Base-by-base conservation (phyloP, 2,113 vertebrate species). In the Hippocampus mohnikei region DNA sequence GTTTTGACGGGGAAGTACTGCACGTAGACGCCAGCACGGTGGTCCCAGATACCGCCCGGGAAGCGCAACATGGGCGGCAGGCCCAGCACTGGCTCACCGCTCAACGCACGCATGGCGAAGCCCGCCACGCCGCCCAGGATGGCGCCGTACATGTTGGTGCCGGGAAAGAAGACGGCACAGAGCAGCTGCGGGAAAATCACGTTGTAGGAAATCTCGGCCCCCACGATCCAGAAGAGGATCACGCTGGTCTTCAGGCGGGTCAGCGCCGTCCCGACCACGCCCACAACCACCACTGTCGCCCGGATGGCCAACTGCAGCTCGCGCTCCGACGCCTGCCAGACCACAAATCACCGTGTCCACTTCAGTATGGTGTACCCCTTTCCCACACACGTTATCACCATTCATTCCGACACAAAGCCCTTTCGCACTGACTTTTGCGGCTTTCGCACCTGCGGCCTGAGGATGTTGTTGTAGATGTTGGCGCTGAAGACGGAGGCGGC, bases 131-230 rank as follows among this genome's bases (percentile, higher is more conserved):
- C 90, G 3, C 91, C 93, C 0, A 78, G 72, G 7, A 85, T 66
- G 0, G 90, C 92, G 3, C 93, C 90, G 0, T 93, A 94, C 12
- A 76, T 71, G 18, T 94, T 94, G 0, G 90, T 91, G 62, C 76
- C 37, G 18, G 86, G 75, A 67, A 78, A 21, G 0, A 84, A 88
- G 13, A 86, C 76, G 33, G 80, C 81, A 0, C 91, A 93, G 69
- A 89, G 77, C 5, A 94, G 87, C 71, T 93, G 93, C 5, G 93
- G 89, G 66, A 94, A 92, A 16, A 93, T 73, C 2, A 94, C 2
- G 0, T 77, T 48, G 0, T 93, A 93, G 18, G 89, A 66, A 40
- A 93, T 59, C 48, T 93, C 92, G 3, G 83, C 72, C 0, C 85
- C 80, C 58, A 92, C 69, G 56, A 93, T 85, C 90, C 90, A 92